Evolutionary conservation across 2,888 invertebrate genomes (phyloP), one percentile per base, ranked within the genome.

Genomic region (Oligia latruncula): DNA sequence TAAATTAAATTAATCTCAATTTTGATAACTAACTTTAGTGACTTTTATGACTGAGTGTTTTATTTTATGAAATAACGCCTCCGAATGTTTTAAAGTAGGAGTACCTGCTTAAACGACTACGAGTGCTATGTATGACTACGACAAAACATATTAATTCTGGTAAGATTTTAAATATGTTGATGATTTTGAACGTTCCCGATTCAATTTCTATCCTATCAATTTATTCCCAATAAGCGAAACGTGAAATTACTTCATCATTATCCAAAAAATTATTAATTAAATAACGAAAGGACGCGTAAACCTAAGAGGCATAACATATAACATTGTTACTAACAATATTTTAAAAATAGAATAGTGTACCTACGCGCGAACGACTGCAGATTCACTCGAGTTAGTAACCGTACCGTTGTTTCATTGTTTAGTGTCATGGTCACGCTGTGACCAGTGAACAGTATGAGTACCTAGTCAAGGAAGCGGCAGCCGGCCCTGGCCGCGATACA

Each of bases 401-500:
- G 85, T 77, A 78, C 77, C 74, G 85, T 77, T 77, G 86, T 82
- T 86, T 74, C 71, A 77, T 78, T 88, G 74, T 85, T 85, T 87
- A 87, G 87, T 87, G 87, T 88, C 87, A 88, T 73, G 87, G 87
- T 70, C 87, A 81, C 77, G 35, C 60, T 77, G 72, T 81, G 82
- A 79, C 89, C 84, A 84, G 82, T 80, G 80, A 79, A 73, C 78
- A 87, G 80, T 68, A 76, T 81, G 82, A 81, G 80, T 82, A 29
- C 29, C 29, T 29, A 82, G 80, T 78, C 62, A 87, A 88, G 82
- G 87, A 88, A 86, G 77, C 80, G 83, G 83, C 86, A 76, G 82
- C 78, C 84, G 90, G 71, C 92, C 92, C 85, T 92, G 92, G 89
- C 92, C 91, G 89, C 90, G 87, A 88, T 90, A 86, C 82, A 88